Conservation (phyloP, 2,113 vertebrate species). For the Rhombomys opimus region DNA sequence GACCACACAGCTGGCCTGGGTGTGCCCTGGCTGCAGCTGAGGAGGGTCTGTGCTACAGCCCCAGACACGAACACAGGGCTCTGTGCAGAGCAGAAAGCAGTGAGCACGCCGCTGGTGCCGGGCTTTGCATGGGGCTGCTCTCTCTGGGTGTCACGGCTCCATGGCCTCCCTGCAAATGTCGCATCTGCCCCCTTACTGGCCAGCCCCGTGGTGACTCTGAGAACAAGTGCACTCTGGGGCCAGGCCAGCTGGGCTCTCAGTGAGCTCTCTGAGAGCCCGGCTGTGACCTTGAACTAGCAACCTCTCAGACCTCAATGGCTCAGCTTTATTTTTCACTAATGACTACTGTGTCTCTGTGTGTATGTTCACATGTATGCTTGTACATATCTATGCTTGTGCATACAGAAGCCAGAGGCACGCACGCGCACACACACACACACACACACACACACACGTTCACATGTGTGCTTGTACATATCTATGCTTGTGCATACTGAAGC, state of each 20-base stretch:
- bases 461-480: too few species aligned
- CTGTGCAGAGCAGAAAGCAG: conserved; percentile 63
- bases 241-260: not conserved
- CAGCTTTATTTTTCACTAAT: not conserved
- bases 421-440: too few species aligned
- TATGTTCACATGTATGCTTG: too few species aligned
- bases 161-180: rapidly evolving
- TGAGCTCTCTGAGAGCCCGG: not conserved
- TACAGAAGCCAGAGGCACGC: not conserved
- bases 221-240: not conserved
- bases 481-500: not conserved
- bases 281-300: not conserved
- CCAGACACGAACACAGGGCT: conserved; percentile 52
- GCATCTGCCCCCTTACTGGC: not conserved
- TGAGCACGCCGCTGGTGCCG: not conserved
- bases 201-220: not conserved
- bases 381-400: rapidly evolving
- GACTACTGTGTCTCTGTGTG: not conserved
- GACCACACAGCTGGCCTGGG: conserved; percentile 12
- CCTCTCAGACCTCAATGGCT: not conserved
- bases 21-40: conserved; percentile 54
- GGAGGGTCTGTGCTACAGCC: not conserved
- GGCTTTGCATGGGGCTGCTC: not conserved
- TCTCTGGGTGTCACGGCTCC: not conserved
- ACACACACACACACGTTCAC: too few species aligned